Conservation (phyloP, 2,797 vertebrate species). For the Cynodonichthys magdalenae region DNA sequence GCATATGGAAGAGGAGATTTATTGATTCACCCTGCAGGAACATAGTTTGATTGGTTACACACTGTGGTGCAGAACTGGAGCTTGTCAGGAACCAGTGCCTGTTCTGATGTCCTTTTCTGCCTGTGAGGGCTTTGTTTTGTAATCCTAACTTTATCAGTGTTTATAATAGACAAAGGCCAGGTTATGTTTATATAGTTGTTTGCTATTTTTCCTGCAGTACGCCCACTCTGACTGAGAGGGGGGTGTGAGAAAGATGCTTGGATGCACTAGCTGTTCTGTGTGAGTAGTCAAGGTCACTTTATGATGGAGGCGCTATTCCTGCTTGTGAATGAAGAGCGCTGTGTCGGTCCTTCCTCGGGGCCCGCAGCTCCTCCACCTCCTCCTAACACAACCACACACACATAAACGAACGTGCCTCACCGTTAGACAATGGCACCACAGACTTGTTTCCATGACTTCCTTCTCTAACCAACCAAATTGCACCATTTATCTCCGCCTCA, state of each 20-base stretch:
- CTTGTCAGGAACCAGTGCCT: constrained; percentile 20
- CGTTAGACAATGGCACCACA: constrained; percentile 63
- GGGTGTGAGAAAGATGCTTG: constrained; percentile 36
- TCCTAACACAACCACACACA: constrained; percentile 25
- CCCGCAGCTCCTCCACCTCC: constrained; percentile 40
- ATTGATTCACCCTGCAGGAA: constrained; percentile 59
- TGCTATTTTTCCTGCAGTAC: constrained; percentile 41
- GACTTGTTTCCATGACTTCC: constrained; percentile 73
- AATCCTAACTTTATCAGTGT: constrained; percentile 32
- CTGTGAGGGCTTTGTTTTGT: constrained; percentile 28
- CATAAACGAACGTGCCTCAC: constrained; percentile 19
- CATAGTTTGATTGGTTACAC: constrained; percentile 47
- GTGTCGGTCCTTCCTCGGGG: constrained; percentile 45
- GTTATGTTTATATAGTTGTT: constrained; percentile 50
- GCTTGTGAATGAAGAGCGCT: constrained; percentile 72
- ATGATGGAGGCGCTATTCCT: constrained; percentile 65
- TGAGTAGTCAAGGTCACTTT: constrained; percentile 69
- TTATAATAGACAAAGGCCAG: constrained; percentile 33
- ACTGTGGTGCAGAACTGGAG: constrained; percentile 37
- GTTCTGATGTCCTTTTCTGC: constrained; percentile 7
- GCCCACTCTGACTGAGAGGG: constrained; percentile 50
- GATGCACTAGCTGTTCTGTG: constrained; percentile 43
- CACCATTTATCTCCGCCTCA: constrained; percentile 50
- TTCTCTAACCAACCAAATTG: constrained; percentile 56
- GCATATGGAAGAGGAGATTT: constrained; percentile 31